Conservation (phyloP, 2,113 vertebrate genomes). For the Neotoma lepida region DNA sequence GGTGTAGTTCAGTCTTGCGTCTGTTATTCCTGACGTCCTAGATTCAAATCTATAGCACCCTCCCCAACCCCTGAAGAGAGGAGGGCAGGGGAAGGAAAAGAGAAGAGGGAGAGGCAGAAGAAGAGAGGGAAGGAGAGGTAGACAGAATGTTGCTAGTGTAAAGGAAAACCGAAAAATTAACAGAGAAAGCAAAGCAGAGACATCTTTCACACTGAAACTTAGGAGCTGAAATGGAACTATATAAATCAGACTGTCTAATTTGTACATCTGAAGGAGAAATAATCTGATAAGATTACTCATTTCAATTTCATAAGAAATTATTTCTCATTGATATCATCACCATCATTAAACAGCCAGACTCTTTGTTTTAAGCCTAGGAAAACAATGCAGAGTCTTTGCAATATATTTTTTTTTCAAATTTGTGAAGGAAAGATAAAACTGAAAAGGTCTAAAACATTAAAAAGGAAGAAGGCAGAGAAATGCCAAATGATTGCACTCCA, state of each 20-base stretch:
- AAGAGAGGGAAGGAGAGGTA: neutral
- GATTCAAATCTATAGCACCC: neutral
- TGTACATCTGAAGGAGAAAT: neutral
- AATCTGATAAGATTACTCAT: slow-evolving; percentile 24
- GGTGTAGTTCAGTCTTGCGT: neutral
- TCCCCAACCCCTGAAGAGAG: neutral
- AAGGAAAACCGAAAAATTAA: neutral
- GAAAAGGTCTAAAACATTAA: slow-evolving; percentile 75
- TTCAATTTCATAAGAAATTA: slow-evolving; percentile 26
- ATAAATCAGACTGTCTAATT: neutral
- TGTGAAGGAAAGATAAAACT: slow-evolving; percentile 79
- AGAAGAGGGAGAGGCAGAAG: neutral
- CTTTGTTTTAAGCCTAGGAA: slow-evolving; percentile 77
- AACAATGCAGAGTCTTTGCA: slow-evolving; percentile 68
- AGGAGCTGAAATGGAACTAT: neutral
- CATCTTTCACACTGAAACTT: neutral
- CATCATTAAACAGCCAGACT: slow-evolving; percentile 74
- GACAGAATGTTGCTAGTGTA: neutral
- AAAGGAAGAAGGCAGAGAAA: slow-evolving; percentile 66
- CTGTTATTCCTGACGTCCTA: neutral
- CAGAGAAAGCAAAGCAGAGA: neutral
- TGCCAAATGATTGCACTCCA: slow-evolving; percentile 82
- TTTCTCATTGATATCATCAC: slow-evolving; percentile 72
- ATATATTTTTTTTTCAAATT: slow-evolving; percentile 61
- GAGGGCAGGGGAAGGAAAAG: no score